Evolutionary conservation across 2,113 vertebrate species (phyloP).

Genomic region (Antidorcas marsupialis): DNA sequence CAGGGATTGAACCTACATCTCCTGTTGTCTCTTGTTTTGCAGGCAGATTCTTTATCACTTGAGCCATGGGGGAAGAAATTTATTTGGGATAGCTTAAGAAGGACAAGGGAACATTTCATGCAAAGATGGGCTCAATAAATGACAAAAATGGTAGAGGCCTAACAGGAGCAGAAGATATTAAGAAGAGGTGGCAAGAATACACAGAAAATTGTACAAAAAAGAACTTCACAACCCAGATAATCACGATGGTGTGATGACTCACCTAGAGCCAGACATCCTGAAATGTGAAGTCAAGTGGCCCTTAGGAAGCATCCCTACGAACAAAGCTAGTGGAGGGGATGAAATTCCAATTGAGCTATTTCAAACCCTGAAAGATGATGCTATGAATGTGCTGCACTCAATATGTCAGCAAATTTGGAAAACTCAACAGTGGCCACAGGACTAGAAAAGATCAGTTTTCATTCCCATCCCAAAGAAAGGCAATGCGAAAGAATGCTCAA

Average conservation of each 20-base stretch:
- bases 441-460: not conserved
- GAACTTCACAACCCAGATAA: not conserved
- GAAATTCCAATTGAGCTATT: not conserved
- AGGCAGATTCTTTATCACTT: not conserved
- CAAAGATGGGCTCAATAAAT: not conserved
- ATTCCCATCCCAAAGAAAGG: not conserved
- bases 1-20: not conserved
- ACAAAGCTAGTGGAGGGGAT: not conserved
- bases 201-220: not conserved
- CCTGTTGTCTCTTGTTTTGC: not conserved
- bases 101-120: not conserved
- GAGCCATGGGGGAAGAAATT: not conserved
- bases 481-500: not conserved
- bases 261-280: not conserved
- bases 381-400: not conserved
- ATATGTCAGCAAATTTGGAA: not conserved
- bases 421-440: not conserved
- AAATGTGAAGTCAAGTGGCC: not conserved
- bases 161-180: not conserved
- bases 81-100: not conserved
- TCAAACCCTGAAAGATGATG: not conserved
- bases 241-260: not conserved
- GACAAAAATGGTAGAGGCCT: too few species aligned
- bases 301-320: accelerated
- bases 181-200: not conserved